Evolutionary conservation across 1,140 invertebrate species (phyloP).

Genomic region (Heterodera schachtii): DNA sequence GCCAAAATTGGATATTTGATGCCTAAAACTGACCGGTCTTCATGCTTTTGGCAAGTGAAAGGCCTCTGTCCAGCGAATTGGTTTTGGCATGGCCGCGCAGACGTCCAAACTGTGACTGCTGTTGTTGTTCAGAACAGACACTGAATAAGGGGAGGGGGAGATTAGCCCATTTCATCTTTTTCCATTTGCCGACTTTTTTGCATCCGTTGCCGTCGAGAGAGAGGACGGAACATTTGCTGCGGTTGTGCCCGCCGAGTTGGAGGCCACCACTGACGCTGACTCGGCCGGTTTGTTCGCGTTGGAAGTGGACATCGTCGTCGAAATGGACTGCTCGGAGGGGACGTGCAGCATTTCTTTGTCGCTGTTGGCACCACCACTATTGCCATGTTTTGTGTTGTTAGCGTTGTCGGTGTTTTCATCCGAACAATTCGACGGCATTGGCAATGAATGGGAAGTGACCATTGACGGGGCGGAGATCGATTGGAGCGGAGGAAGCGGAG

Average conservation of each 20-base stretch:
- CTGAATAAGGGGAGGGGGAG: not conserved
- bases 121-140: constrained; percentile 20
- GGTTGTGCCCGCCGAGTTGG: too few relatives aligned
- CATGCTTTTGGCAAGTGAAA: constrained; percentile 55
- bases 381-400: not conserved
- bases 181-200: too few relatives aligned
- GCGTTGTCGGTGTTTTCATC: not conserved
- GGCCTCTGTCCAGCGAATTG: constrained; percentile 55
- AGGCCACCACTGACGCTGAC: too few relatives aligned
- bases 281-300: not conserved
- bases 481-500: not conserved
- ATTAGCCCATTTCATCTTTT: too few relatives aligned
- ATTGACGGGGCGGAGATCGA: not conserved
- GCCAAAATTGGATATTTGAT: not conserved
- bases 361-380: not conserved
- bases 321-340: too few relatives aligned
- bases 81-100: constrained; percentile 58
- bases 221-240: too few relatives aligned
- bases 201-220: too few relatives aligned
- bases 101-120: constrained; percentile 5
- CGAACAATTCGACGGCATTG: too few relatives aligned
- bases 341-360: not conserved
- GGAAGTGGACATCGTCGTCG: not conserved
- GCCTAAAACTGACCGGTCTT: constrained; percentile 36
- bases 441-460: too few relatives aligned